A percentile compares a stretch with the other conserved stretches of the same genome.
phyloP scores from a whole-genome alignment of 2,888 invertebrate species.

The Meghimatium bilineatum region DNA sequence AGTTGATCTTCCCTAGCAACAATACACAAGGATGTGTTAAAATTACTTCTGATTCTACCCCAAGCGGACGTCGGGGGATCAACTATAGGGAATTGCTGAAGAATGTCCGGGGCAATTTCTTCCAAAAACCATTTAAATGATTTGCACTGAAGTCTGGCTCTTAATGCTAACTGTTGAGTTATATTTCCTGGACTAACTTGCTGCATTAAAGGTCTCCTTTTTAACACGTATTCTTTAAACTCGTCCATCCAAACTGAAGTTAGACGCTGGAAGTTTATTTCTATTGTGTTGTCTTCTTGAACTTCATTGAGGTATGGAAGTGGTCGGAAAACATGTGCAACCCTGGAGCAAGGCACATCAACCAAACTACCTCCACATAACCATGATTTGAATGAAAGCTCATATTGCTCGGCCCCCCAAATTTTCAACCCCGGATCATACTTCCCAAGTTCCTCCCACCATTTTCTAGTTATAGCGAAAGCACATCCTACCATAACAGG shows the following conservation, averaged over 20 bases:
- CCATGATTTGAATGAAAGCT: slow-evolving; percentile 90
- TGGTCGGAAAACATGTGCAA: slow-evolving; percentile 52
- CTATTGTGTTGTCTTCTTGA: background rate
- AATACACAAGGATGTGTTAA: slow-evolving; percentile 12
- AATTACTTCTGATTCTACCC: background rate
- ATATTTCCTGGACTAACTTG: slow-evolving; percentile 17
- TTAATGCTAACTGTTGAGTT: background rate
- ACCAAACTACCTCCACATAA: slow-evolving; percentile 58
- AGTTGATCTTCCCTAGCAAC: background rate
- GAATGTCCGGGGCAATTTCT: slow-evolving; percentile 26
- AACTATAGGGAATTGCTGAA: background rate
- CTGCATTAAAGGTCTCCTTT: slow-evolving; percentile 9
- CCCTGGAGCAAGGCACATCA: slow-evolving; percentile 57
- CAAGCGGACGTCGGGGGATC: slow-evolving; percentile 25
- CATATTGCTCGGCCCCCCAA: slow-evolving; percentile 97
- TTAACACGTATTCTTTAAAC: slow-evolving; percentile 15
- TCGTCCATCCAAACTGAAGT: slow-evolving; percentile 39
- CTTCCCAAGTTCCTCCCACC: slow-evolving; percentile 94
- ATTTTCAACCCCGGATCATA: slow-evolving; percentile 99
- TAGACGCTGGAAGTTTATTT: slow-evolving; percentile 10
- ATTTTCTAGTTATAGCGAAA: slow-evolving; percentile 93
- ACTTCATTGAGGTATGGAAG: slow-evolving; percentile 1
- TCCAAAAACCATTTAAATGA: slow-evolving; percentile 32
- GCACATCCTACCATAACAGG: slow-evolving; percentile 86
- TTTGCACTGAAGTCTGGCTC: slow-evolving; percentile 33